Evolutionary conservation across 2,797 vertebrate genomes (phyloP).

Genomic region (Nannoperca obscura): DNA sequence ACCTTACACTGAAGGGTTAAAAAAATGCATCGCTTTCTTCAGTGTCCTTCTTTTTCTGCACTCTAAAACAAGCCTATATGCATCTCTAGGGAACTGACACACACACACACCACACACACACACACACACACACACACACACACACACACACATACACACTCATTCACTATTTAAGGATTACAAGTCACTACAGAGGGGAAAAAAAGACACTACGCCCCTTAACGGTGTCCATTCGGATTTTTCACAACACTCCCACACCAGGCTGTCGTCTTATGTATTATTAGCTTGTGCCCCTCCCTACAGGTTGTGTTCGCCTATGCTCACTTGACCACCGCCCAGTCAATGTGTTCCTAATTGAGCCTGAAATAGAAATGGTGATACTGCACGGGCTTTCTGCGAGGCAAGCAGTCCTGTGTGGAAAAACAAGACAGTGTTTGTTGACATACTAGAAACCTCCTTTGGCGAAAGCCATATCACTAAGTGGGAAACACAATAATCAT

Average conservation of each 20-base stretch:
- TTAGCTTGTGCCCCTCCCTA: slow-evolving; percentile 23
- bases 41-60: slow-evolving; percentile 39
- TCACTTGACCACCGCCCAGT: slow-evolving; percentile 42
- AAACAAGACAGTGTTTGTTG: slow-evolving; percentile 44
- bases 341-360: slow-evolving; percentile 57
- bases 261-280: slow-evolving; percentile 33
- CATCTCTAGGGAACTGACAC: slow-evolving; percentile 64
- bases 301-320: background rate
- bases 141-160: slow-evolving; percentile 27
- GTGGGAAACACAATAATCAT: slow-evolving; percentile 66
- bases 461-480: slow-evolving; percentile 59
- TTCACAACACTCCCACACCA: slow-evolving; percentile 29
- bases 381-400: slow-evolving; percentile 15
- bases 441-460: slow-evolving; percentile 50
- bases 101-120: slow-evolving; percentile 14
- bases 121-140: slow-evolving; percentile 24
- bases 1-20: slow-evolving; percentile 46
- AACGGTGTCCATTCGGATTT: slow-evolving; percentile 38
- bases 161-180: slow-evolving; percentile 65
- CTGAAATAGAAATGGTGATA: slow-evolving; percentile 55
- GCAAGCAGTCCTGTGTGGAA: slow-evolving; percentile 26
- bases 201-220: slow-evolving; percentile 32
- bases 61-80: slow-evolving; percentile 66
- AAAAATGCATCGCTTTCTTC: slow-evolving; percentile 24
- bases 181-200: slow-evolving; percentile 27